These are phyloP conservation scores for Aromia moschata DNA, from an alignment of 2,888 invertebrate species.

Conservation along the genomic window DNA sequence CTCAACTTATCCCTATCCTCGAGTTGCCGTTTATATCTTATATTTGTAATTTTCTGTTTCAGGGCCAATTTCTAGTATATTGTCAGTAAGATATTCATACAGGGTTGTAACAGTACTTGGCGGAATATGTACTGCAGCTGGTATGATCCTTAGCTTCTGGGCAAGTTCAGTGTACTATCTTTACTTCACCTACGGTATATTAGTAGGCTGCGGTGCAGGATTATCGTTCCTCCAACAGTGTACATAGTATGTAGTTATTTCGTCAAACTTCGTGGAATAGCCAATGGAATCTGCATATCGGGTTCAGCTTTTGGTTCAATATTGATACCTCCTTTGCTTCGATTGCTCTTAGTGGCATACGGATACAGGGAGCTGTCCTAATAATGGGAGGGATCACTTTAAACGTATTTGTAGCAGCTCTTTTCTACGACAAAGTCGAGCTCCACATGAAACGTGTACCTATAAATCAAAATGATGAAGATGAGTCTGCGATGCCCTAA, in stretches of 20 bases:
- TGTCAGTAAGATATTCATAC: constrained; percentile 86
- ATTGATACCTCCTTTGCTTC: constrained; percentile 80
- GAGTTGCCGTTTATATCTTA: too few species aligned
- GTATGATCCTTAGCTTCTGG: constrained; percentile 85
- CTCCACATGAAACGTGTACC: constrained; percentile 77
- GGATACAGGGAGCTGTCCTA: constrained; percentile 84
- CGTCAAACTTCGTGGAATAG: constrained; percentile 78
- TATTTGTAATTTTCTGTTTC: too few species aligned
- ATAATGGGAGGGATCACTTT: constrained; percentile 84
- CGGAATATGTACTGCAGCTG: constrained; percentile 82
- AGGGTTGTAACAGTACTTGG: constrained; percentile 84
- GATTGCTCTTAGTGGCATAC: constrained; percentile 75
- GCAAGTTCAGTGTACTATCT: constrained; percentile 82
- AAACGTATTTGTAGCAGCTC: constrained; percentile 85
- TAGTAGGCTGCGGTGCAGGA: constrained; percentile 86
- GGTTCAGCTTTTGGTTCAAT: constrained; percentile 89
- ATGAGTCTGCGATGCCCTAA: constrained; percentile 43
- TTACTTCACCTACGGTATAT: constrained; percentile 83
- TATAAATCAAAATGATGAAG: constrained; percentile 55
- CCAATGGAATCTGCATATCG: constrained; percentile 89
- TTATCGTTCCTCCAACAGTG: constrained; percentile 87
- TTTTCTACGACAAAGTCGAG: constrained; percentile 86
- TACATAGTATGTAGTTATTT: constrained; percentile 91
- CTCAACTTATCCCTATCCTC: too few species aligned
- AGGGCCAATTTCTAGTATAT: constrained; percentile 87